phyloP scores from a whole-genome alignment of 2,888 invertebrate species.

The Plagodis dolabraria region DNA sequence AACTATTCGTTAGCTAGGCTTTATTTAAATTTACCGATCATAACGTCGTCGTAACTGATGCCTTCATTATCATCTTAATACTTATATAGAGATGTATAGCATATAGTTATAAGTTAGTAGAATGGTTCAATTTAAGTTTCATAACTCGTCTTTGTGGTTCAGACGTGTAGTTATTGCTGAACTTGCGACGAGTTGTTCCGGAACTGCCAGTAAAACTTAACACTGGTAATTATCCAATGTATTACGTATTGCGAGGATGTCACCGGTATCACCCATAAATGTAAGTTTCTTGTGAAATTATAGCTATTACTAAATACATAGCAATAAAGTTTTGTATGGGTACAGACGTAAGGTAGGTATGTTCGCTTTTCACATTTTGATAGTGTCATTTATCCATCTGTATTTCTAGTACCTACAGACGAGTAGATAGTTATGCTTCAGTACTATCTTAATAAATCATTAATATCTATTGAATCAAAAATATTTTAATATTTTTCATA shows the following conservation, averaged over 20 bases:
- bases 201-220: slow-evolving; percentile 18
- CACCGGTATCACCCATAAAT: not conserved
- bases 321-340: too few species aligned
- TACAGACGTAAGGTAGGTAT: too few species aligned
- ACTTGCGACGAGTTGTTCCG: slow-evolving; percentile 8
- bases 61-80: not conserved
- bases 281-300: not conserved
- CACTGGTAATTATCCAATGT: slow-evolving; percentile 12
- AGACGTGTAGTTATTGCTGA: slow-evolving; percentile 22
- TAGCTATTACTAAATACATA: not conserved
- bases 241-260: slow-evolving; percentile 10
- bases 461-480: too few species aligned
- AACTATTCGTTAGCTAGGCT: too few species aligned
- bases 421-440: too few species aligned
- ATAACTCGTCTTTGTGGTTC: slow-evolving; percentile 21
- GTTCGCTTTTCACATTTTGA: too few species aligned
- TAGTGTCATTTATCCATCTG: too few species aligned
- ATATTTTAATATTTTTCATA: too few species aligned
- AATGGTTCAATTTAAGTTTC: slow-evolving; percentile 27
- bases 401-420: too few species aligned
- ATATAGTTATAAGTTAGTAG: slow-evolving; percentile 13
- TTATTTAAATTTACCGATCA: too few species aligned
- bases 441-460: too few species aligned
- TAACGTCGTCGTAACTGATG: not conserved
- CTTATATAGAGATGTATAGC: slow-evolving; percentile 12